A percentile compares a stretch with the other conserved stretches of the same genome.
Conservation (phyloP, 1,140 invertebrate species). For the Drosophila orena region DNA sequence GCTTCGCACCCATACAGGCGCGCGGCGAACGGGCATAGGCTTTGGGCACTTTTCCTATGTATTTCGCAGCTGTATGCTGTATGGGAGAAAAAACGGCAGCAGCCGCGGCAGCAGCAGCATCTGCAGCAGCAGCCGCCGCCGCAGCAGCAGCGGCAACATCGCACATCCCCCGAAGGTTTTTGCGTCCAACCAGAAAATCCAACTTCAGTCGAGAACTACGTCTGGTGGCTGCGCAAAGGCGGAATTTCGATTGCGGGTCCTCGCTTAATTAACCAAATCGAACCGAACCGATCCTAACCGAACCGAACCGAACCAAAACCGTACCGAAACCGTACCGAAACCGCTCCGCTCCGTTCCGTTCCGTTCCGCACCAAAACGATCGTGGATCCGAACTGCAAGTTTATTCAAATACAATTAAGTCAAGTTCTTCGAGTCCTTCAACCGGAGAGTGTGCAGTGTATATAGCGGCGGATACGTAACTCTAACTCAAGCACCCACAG, state of each 20-base stretch:
- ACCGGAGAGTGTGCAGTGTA: constrained; percentile 26
- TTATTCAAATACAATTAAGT: constrained; percentile 6
- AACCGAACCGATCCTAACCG: constrained; percentile 26
- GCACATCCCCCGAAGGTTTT: constrained; percentile 84
- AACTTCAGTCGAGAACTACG: constrained; percentile 84
- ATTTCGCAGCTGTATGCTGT: constrained; percentile 33
- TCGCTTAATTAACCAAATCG: constrained; percentile 62
- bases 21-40: constrained; percentile 44
- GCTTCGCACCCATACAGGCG: constrained; percentile 27
- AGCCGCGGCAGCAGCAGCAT: constrained; percentile 50
- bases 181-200: constrained; percentile 84
- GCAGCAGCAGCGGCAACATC: constrained; percentile 62
- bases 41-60: constrained; percentile 52
- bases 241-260: constrained; percentile 82
- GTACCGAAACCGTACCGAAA: constrained; percentile 16
- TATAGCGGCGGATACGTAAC: constrained; percentile 47
- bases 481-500: constrained; percentile 45
- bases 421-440: constrained; percentile 9
- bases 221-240: constrained; percentile 84
- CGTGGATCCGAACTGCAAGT: no score
- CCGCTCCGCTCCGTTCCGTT: constrained; percentile 21
- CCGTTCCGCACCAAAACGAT: constrained; percentile 21
- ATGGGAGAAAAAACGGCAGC: constrained; percentile 37
- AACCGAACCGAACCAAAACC: constrained; percentile 5
- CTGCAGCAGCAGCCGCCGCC: constrained; percentile 37